A percentile compares a stretch with the other conserved stretches of the same genome.
Evolutionary conservation across 2,113 vertebrate genomes (phyloP).

Genomic region (Noctilio leporinus): DNA sequence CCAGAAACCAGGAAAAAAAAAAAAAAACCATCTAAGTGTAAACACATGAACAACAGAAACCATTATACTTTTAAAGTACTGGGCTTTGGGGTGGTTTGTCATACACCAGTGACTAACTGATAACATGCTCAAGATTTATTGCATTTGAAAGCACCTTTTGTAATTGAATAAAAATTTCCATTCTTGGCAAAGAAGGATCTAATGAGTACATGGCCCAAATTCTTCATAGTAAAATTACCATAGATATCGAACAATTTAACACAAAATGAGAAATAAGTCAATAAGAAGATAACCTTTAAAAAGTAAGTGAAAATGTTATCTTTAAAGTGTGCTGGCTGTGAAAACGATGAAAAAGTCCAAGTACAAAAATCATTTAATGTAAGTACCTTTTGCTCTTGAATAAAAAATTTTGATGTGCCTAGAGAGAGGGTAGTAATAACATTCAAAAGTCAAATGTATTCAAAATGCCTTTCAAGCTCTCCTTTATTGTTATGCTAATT

Average conservation of each 20-base stretch:
- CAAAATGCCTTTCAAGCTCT: conserved; percentile 29
- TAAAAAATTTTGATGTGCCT: conserved; percentile 29
- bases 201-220: not conserved
- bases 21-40: not conserved
- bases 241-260: not conserved
- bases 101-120: not conserved
- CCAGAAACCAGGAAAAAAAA: not conserved
- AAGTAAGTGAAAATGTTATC: not conserved
- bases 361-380: conserved; percentile 17
- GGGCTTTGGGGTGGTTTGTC: not conserved
- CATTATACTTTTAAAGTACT: not conserved
- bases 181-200: not conserved
- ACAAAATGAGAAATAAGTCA: not conserved
- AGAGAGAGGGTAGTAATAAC: conserved; percentile 33
- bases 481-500: conserved; percentile 56
- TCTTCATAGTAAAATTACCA: conserved; percentile 22
- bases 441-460: conserved; percentile 45
- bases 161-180: not conserved
- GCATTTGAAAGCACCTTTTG: not conserved
- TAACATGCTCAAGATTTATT: not conserved
- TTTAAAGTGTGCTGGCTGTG: not conserved
- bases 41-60: not conserved
- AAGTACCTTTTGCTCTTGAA: conserved; percentile 3
- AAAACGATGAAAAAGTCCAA: not conserved
- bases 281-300: conserved; percentile 9